Conservation (phyloP, 2,888 invertebrate species). For the Drosophila multiciliata region DNA sequence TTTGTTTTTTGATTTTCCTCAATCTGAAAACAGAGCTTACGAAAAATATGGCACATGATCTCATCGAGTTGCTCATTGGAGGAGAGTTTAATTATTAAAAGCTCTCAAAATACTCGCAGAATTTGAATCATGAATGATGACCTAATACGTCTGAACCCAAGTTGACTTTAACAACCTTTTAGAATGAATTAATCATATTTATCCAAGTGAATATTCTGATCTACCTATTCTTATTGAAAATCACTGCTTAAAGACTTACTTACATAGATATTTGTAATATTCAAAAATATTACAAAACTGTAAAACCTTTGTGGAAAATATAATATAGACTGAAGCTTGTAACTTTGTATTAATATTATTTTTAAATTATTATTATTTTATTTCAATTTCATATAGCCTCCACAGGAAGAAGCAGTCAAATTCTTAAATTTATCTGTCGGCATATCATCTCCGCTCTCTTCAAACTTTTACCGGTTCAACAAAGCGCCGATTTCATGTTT, state of each 20-base stretch:
- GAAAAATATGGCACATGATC: slow-evolving; percentile 27
- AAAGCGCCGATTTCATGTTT: background rate
- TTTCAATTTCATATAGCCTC: background rate
- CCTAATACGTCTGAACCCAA: background rate
- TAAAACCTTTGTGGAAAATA: background rate
- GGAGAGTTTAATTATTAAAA: background rate
- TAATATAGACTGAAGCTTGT: background rate
- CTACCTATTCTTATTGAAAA: background rate
- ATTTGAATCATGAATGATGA: background rate
- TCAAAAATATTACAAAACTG: background rate
- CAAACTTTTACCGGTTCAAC: background rate
- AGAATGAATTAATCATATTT: background rate
- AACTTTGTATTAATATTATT: background rate
- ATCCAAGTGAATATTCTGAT: background rate
- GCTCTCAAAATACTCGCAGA: background rate
- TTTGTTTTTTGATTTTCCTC: background rate
- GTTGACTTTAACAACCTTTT: background rate
- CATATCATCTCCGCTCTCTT: background rate
- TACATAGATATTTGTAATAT: background rate
- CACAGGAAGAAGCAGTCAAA: background rate
- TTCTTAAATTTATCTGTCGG: background rate
- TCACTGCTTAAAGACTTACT: background rate
- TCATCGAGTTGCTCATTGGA: slow-evolving; percentile 9
- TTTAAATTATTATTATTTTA: background rate
- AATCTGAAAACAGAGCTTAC: background rate